Base-by-base conservation (phyloP, 2,888 invertebrate genomes). In the Alcis repandata region DNA sequence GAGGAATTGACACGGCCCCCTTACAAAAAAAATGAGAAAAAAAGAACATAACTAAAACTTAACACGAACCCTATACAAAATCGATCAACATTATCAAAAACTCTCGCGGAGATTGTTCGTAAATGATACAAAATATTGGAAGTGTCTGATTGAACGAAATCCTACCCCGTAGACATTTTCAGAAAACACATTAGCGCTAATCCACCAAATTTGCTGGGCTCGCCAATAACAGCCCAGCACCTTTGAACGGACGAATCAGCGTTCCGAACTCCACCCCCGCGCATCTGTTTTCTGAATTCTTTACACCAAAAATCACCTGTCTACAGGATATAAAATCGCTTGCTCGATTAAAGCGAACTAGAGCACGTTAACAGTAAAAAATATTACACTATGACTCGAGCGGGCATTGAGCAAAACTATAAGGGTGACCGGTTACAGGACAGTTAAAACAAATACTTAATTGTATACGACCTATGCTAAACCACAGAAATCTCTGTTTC, bases 1-100 rank as follows among this genome's bases (percentile, higher is more conserved):
- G 82, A 83, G 90, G 90, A 92, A 91, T 91, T 90, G 92, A 91
- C 86, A 77, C 83, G 79, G 79, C 86, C 92, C 92, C 92, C 89
- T 86, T 82, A 85, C 87, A 86, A 80, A 78, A 79, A 76, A 78
- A 82, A 56, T 45, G 7, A 78, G 62, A 62, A 57, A 63, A 67
- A 59, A 52, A 78, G 76, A 76, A 77, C 56, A 77, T 80, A 87
- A 86, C 81, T 86, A 88, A 87, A 88, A 89, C 89, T 88, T 87
- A 89, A 87, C 85, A 81, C 82, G 74, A 73, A 84, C 81, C 80
- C 84, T 90, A 89, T 86, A 90, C 88, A 91, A 86, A 80, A 86
- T 85, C 78, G 79, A 86, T 84, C 84, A 87, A 88, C 86, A 83
- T 74, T 74, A 64, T 68, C 68, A 76, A 72, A 69, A 71, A 73